phyloP scores from a whole-genome alignment of 2,888 invertebrate genomes.

The Deilephila elpenor region DNA sequence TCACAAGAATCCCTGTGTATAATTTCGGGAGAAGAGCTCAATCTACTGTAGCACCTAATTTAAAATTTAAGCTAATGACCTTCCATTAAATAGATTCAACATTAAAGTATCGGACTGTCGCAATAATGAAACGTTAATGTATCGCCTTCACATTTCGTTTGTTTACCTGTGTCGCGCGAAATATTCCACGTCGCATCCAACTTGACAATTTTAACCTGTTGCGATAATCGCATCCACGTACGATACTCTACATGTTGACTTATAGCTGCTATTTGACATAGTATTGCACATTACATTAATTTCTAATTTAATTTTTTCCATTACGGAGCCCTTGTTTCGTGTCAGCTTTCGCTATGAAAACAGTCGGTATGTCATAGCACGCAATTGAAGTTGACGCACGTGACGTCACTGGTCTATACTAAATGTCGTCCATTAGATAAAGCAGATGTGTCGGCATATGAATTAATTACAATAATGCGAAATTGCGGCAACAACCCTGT shows the following conservation, averaged over 20 bases:
- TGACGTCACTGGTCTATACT: background rate
- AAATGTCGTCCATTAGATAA: background rate
- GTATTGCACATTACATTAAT: background rate
- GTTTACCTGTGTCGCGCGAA: background rate
- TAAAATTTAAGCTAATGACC: too few relatives aligned
- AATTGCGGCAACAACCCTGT: slow-evolving; percentile 21
- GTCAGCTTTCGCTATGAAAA: too few relatives aligned
- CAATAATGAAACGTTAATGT: background rate
- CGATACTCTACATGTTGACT: background rate
- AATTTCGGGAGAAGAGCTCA: too few relatives aligned
- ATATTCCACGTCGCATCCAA: background rate
- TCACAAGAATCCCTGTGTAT: too few relatives aligned
- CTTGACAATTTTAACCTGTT: background rate
- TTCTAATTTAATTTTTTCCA: too few relatives aligned
- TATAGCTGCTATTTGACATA: background rate
- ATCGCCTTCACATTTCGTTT: background rate
- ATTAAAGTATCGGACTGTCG: background rate
- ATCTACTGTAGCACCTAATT: too few relatives aligned
- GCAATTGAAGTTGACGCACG: background rate
- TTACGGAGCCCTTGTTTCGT: too few relatives aligned
- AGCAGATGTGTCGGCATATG: slow-evolving; percentile 23
- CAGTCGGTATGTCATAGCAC: too few relatives aligned
- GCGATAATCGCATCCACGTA: background rate
- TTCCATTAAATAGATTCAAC: background rate
- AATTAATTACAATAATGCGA: slow-evolving; percentile 19